Evolutionary conservation across 2,888 invertebrate genomes (phyloP), one percentile per base, ranked within the genome.

Genomic region (Calameuta idolon): DNA sequence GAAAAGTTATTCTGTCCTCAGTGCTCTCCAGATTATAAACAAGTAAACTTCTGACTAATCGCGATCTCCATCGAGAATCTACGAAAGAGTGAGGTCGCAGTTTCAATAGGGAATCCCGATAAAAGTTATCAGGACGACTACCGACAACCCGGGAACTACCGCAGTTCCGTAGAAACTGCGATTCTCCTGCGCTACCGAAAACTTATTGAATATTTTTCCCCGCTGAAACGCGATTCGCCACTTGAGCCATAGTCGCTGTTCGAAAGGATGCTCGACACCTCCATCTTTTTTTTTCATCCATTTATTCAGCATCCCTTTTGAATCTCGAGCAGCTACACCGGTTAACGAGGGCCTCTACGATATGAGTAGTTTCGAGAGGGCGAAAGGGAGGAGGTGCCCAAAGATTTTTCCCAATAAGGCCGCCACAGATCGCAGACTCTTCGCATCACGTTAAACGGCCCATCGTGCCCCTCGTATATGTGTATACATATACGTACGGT

Each of bases 11-110:
- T 12, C 71, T 11, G 71, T 55, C 23, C 71, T 34, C 71, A 3
- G 30, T 34, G 71, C 71, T 71, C 9, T 31, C 71, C 23, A 23
- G 71, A 71, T 71, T 31, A 71, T 71, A 30, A 71, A 71, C 71
- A 71, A 71, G 71, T 71, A 30, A 71, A 71, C 71, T 71, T 71
- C 71, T 71, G 71, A 34, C 34, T 71, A 71, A 71, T 71, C 71
- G 34, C 71, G 71, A 71, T 34, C 31, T 34, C 71, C 71, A 34
- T 55, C 55, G 55, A 23, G 23, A 23, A 23, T 55, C 9, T 23
- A 55, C 55, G 23, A 55, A 71, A 33, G 12, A 31, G 71, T 23
- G 30, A 71, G 71, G 30, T 33, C 12, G 15, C 31, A n/a, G 71
- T 30, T 30, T 34, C 71, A 34, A 31, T 33, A 30, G 71, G 1